Conservation (phyloP, 2,888 invertebrate genomes). For the Ashinkailepas kermadecensis region DNA sequence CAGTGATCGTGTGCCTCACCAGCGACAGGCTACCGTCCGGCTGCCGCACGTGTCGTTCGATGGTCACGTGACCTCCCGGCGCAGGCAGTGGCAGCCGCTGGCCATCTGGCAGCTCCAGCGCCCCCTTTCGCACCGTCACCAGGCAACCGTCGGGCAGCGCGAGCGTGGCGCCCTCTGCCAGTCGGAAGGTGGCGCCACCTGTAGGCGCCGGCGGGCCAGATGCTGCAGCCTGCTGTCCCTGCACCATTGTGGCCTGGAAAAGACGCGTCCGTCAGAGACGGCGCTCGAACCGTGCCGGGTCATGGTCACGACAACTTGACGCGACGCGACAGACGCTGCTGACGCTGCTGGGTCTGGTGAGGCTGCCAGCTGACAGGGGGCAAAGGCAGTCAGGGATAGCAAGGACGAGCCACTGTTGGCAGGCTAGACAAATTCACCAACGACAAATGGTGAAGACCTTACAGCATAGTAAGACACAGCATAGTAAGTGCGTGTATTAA, state of each 20-base stretch:
- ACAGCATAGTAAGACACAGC: no score
- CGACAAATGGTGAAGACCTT: no score
- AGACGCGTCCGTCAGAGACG: no score
- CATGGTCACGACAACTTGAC: no score
- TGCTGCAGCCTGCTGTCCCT: not conserved
- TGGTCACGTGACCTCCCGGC: not conserved
- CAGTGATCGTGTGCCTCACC: not conserved
- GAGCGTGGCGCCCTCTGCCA: not conserved
- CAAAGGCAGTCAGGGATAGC: no score
- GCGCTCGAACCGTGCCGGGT: no score
- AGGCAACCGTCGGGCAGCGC: not conserved
- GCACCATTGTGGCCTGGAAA: not conserved
- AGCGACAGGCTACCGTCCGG: not conserved
- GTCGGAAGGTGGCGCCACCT: not conserved
- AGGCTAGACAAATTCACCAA: no score
- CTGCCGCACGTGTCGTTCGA: not conserved
- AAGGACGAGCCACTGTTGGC: no score
- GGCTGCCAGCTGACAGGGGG: no score
- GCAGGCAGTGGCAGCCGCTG: slow-evolving; percentile 5
- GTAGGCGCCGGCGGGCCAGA: not conserved
- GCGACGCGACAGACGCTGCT: no score
- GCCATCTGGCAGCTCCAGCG: slow-evolving; percentile 7
- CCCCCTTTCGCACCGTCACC: not conserved
- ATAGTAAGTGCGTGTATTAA: no score
- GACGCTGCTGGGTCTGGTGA: no score